phyloP scores from a whole-genome alignment of 37 sponge, comb jelly and placozoan species.

The Crambe crambe region DNA sequence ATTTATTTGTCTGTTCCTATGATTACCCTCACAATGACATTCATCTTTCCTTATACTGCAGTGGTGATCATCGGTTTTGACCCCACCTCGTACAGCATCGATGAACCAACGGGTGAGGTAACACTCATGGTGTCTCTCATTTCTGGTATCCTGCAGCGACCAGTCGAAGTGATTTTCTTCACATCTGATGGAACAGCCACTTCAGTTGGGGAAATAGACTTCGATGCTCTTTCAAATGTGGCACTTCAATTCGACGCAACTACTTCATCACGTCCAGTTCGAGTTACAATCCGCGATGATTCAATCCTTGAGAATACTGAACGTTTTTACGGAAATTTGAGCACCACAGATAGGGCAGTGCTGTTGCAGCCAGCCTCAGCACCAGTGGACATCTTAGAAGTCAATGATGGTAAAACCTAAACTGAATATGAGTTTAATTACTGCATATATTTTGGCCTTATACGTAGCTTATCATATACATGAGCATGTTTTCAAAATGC shows the following conservation, averaged over 20 bases:
- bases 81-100: not conserved
- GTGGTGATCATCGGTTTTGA: constrained; percentile 24
- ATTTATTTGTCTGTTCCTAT: not conserved
- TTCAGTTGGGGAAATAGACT: not conserved
- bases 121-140: not conserved
- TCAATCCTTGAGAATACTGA: constrained; percentile 18
- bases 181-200: constrained; percentile 48
- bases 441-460: too few species aligned
- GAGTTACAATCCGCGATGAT: constrained; percentile 9
- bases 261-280: not conserved
- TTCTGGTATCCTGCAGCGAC: constrained; percentile 13
- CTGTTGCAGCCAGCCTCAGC: not conserved
- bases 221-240: not conserved
- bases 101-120: constrained; percentile 21
- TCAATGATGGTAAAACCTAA: too few species aligned
- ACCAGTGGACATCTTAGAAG: not conserved
- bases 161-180: constrained; percentile 14
- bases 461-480: too few species aligned
- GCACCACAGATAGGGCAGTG: not conserved
- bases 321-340: constrained; percentile 5
- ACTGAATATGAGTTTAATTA: too few species aligned
- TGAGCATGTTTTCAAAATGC: too few species aligned
- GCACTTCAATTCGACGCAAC: constrained; percentile 11
- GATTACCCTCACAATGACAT: not conserved
- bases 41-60: not conserved